Conservation (phyloP, 2,888 invertebrate species). For the Hyalella azteca region DNA sequence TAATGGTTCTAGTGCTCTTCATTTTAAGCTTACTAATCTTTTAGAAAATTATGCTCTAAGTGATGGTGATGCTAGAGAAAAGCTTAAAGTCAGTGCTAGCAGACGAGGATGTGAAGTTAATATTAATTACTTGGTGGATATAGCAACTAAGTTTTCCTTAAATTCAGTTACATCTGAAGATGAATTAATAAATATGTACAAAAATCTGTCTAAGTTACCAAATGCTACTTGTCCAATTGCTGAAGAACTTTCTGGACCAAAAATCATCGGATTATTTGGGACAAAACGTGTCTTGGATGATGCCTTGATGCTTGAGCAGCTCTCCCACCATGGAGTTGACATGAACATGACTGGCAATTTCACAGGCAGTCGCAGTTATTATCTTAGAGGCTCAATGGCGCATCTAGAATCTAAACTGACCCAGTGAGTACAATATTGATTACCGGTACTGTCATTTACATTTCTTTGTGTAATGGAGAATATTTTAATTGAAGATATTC, state of each 20-base stretch:
- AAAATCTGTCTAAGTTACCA: background rate
- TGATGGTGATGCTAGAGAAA: background rate
- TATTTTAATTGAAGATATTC: no score
- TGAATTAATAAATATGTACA: background rate
- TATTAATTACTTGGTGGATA: background rate
- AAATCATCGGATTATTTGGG: background rate
- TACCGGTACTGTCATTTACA: no score
- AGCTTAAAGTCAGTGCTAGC: background rate
- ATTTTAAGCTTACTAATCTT: background rate
- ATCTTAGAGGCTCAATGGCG: slow-evolving; percentile 30
- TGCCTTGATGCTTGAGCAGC: background rate
- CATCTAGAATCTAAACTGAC: background rate
- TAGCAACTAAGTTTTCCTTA: background rate
- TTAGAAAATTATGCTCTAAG: background rate
- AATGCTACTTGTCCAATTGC: background rate
- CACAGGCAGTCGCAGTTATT: slow-evolving; percentile 29
- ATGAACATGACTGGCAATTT: background rate
- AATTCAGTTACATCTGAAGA: background rate
- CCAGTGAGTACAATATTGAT: background rate
- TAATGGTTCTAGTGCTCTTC: no score
- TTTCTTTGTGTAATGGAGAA: no score
- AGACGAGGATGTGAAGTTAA: background rate
- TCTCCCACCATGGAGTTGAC: slow-evolving; percentile 22
- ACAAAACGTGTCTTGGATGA: background rate
- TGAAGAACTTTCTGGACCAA: background rate